phyloP scores from a whole-genome alignment of 1,140 invertebrate species.

The silkworm (Bombyx mori) region DNA sequence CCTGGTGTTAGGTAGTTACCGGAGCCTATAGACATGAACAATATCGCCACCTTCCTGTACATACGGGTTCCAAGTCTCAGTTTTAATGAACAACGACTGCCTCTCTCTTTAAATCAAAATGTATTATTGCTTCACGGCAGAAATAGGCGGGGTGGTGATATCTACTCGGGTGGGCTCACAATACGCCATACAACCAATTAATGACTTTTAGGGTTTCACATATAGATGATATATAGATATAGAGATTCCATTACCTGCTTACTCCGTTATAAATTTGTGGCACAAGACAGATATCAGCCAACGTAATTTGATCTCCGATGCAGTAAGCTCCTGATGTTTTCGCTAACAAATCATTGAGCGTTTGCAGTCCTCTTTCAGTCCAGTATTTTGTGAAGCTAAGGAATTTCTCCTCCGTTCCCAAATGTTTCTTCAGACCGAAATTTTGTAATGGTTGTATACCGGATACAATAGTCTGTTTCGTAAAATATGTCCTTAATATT shows the following conservation, averaged over 20 bases:
- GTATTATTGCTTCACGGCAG: too few species aligned
- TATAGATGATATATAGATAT: too few species aligned
- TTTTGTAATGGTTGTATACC: constrained; percentile 98
- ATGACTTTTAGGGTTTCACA: background rate
- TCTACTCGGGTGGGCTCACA: too few species aligned
- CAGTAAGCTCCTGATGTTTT: constrained; percentile 90
- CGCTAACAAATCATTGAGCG: constrained; percentile 87
- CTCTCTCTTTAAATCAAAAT: too few species aligned
- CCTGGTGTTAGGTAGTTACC: too few species aligned
- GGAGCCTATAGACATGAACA: too few species aligned
- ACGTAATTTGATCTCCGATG: constrained; percentile 90
- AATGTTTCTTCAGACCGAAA: constrained; percentile 81
- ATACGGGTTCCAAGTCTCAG: too few species aligned
- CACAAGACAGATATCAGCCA: constrained; percentile 94
- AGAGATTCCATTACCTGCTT: constrained; percentile 47
- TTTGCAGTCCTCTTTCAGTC: constrained; percentile 88
- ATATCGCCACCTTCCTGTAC: too few species aligned
- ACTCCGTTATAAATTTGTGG: constrained; percentile 92
- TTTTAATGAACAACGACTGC: too few species aligned
- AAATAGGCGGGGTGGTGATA: too few species aligned
- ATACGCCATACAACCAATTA: background rate
- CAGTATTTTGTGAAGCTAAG: constrained; percentile 88
- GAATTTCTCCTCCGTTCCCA: constrained; percentile 80
- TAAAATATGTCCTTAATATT: too few species aligned
- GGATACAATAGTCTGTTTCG: constrained; percentile 83